phyloP scores from a whole-genome alignment of 2,888 invertebrate genomes.

The Andrena minutula region DNA sequence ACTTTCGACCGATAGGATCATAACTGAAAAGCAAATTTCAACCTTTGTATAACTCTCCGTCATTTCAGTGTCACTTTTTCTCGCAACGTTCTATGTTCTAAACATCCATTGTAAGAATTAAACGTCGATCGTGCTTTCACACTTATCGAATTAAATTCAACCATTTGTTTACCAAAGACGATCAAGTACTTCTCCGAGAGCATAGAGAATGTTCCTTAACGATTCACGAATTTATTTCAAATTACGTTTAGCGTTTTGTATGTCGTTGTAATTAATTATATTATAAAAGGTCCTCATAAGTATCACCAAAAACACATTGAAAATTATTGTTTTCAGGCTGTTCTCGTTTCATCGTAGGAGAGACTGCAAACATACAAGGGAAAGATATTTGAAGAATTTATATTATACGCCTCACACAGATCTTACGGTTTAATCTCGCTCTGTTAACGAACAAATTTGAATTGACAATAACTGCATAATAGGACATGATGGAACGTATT shows the following conservation, averaged over 20 bases:
- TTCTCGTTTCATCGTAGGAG: conserved; percentile 69
- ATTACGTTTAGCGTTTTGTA: conserved; percentile 42
- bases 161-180: not conserved
- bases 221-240: not conserved
- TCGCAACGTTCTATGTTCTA: no score
- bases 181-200: not conserved
- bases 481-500: conserved; percentile 14
- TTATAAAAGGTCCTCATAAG: conserved; percentile 32
- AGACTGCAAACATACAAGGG: conserved; percentile 66
- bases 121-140: not conserved
- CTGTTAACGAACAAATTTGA: conserved; percentile 19
- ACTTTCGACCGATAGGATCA: not conserved
- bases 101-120: conserved; percentile 2
- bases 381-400: conserved; percentile 70
- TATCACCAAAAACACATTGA: conserved; percentile 72
- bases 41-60: no score
- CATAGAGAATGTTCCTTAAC: not conserved
- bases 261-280: conserved; percentile 30
- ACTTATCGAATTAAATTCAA: no score
- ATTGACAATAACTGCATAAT: conserved; percentile 12
- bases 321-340: conserved; percentile 76
- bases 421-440: conserved; percentile 24
- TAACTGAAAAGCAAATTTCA: not conserved
- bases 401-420: conserved; percentile 32
- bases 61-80: no score